These are phyloP conservation scores for Atlantisia rogersi DNA, from an alignment of 2,113 vertebrate species.

Conservation along the genomic window DNA sequence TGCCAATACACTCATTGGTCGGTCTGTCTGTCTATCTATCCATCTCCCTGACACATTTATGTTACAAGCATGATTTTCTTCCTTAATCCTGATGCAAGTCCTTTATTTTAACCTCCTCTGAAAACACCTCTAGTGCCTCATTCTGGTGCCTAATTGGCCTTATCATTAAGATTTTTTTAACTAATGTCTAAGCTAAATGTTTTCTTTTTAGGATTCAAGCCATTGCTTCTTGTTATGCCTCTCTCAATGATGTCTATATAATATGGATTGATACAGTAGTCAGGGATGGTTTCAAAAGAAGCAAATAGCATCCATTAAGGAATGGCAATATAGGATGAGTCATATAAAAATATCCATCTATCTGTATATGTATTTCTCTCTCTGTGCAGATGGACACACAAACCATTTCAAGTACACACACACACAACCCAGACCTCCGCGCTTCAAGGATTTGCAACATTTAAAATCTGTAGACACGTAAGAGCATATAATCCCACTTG, in stretches of 20 bases:
- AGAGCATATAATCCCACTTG: neutral
- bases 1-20: too few relatives aligned
- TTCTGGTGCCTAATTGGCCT: slow-evolving; percentile 52
- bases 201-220: slow-evolving; percentile 59
- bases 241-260: slow-evolving; percentile 51
- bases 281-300: slow-evolving; percentile 29
- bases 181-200: slow-evolving; percentile 59
- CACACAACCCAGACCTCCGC: neutral
- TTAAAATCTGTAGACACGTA: neutral
- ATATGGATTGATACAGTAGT: slow-evolving; percentile 54
- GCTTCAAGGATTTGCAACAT: neutral
- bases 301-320: slow-evolving; percentile 38
- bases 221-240: slow-evolving; percentile 52
- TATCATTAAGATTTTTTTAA: slow-evolving; percentile 53
- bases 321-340: neutral
- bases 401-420: neutral
- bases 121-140: slow-evolving; percentile 42
- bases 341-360: slow-evolving; percentile 22
- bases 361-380: neutral
- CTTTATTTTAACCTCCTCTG: slow-evolving; percentile 10
- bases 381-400: neutral
- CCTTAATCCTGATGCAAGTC: neutral
- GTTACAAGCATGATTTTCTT: neutral
- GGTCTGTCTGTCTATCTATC: neutral
- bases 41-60: neutral